These are phyloP conservation scores for Meriones psammophilus DNA, from an alignment of 2,797 vertebrate genomes.

Conservation along the genomic window DNA sequence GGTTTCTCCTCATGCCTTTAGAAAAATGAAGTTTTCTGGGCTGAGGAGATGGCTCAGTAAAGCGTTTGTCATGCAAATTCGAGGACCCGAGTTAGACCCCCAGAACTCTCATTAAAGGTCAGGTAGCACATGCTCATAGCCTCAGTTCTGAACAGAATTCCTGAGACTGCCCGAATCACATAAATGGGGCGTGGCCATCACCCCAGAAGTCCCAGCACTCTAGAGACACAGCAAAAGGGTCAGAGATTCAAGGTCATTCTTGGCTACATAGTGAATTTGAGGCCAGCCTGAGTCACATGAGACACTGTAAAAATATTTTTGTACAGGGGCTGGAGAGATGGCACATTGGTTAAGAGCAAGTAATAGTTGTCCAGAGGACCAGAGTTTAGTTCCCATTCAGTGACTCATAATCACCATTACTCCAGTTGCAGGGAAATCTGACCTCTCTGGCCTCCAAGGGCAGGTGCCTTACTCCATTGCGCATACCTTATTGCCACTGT, in stretches of 20 bases:
- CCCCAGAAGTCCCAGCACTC: background rate
- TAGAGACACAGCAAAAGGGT: background rate
- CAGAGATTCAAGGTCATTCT: background rate
- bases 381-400: background rate
- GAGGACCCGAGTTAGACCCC: background rate
- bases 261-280: too few species aligned
- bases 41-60: background rate
- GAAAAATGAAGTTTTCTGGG: background rate
- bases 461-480: background rate
- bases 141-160: background rate
- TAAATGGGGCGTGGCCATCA: too few species aligned
- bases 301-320: background rate
- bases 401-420: background rate
- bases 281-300: background rate
- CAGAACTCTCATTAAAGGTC: background rate
- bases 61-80: too few species aligned
- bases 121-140: background rate
- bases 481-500: too few species aligned
- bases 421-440: background rate
- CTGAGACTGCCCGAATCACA: background rate
- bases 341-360: background rate
- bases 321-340: background rate
- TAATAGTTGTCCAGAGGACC: background rate
- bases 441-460: background rate
- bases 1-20: background rate